Conservation (phyloP, 1,140 invertebrate species). For the Ceratina japonica region DNA sequence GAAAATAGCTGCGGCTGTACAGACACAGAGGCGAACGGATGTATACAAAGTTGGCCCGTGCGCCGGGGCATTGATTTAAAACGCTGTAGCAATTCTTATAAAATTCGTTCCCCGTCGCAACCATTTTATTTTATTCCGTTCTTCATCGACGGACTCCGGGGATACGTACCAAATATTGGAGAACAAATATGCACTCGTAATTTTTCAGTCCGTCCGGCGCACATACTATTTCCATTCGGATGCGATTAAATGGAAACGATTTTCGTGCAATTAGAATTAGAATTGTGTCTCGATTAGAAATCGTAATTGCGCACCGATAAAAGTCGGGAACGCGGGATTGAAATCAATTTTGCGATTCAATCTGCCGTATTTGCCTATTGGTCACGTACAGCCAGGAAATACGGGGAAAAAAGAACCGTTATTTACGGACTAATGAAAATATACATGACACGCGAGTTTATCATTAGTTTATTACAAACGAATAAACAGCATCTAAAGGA, state of each 20-base stretch:
- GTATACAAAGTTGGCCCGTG: not conserved
- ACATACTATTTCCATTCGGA: not conserved
- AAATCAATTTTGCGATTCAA: not conserved
- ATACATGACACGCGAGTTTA: conserved; percentile 13
- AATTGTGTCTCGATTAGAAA: conserved; percentile 1
- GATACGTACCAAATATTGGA: conserved; percentile 10
- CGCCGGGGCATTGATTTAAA: not conserved
- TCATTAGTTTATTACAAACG: conserved; percentile 14
- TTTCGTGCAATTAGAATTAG: not conserved
- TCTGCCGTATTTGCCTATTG: conserved; percentile 1
- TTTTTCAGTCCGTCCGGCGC: not conserved
- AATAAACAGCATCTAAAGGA: not conserved
- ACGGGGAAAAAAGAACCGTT: not conserved
- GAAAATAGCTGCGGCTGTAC: not conserved
- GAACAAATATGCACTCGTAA: not conserved
- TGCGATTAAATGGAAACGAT: not conserved
- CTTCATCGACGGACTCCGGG: not conserved
- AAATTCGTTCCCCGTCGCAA: not conserved
- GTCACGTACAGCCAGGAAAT: not conserved
- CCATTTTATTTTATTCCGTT: not conserved
- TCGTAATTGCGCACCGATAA: conserved; percentile 1
- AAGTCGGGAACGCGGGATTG: not conserved
- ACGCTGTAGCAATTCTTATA: conserved; percentile 3
- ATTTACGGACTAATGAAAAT: conserved; percentile 24
- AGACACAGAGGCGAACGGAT: not conserved